phyloP scores from a whole-genome alignment of 2,797 vertebrate genomes.

The Muscicapa striata region DNA sequence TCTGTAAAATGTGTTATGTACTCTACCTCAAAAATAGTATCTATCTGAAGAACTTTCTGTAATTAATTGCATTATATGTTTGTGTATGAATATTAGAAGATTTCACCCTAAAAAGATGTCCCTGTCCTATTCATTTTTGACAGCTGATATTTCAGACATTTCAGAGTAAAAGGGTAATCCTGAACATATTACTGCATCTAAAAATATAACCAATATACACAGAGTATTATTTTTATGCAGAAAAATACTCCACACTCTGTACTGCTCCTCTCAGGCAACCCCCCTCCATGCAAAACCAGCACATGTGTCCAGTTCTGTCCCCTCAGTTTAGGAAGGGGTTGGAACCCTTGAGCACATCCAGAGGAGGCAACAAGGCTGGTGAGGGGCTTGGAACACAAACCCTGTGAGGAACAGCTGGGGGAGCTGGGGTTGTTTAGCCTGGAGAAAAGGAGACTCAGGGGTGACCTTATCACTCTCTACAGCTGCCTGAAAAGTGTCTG shows the following conservation, averaged over 20 bases:
- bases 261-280: too few species aligned
- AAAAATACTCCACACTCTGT: not conserved
- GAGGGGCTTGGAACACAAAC: not conserved
- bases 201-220: not conserved
- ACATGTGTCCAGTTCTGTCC: not conserved
- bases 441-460: not conserved
- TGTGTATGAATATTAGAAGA: not conserved
- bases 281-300: too few species aligned
- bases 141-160: not conserved
- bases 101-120: not conserved
- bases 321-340: not conserved
- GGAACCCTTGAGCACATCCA: rapidly evolving
- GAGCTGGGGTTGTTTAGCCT: not conserved
- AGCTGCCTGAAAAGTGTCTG: not conserved
- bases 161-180: not conserved
- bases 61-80: constrained; percentile 7
- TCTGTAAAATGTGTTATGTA: not conserved
- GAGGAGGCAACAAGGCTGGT: not conserved
- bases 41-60: not conserved
- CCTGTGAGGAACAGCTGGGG: not conserved
- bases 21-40: not conserved
- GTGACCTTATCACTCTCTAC: not conserved
- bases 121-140: not conserved
- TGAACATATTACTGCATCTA: not conserved
- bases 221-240: not conserved